Conservation (phyloP, 1,140 invertebrate species). For the Diabrotica virgifera region DNA sequence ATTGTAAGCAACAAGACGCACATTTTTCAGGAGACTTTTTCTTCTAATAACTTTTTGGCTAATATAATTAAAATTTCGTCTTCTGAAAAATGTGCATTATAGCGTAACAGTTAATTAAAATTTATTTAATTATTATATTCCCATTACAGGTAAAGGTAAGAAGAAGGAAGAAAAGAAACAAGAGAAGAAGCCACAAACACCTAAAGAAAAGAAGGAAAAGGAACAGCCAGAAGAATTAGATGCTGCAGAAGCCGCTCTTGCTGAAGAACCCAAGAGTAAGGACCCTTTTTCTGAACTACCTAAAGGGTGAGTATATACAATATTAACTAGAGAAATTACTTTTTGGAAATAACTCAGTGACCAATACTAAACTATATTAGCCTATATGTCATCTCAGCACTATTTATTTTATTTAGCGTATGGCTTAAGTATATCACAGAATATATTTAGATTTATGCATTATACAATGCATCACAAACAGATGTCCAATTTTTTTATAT, state of each 20-base stretch:
- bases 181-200: slow-evolving; percentile 61
- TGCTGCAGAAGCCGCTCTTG: slow-evolving; percentile 65
- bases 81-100: too few relatives aligned
- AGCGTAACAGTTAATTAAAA: neutral
- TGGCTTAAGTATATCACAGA: too few relatives aligned
- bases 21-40: too few relatives aligned
- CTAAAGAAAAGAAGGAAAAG: slow-evolving; percentile 55
- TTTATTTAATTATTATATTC: neutral
- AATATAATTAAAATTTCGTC: too few relatives aligned
- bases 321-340: neutral
- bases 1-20: too few relatives aligned
- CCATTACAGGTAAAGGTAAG: slow-evolving; percentile 21
- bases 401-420: too few relatives aligned
- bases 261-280: slow-evolving; percentile 78
- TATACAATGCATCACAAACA: too few relatives aligned
- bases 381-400: too few relatives aligned
- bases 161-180: slow-evolving; percentile 55
- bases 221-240: slow-evolving; percentile 64
- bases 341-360: neutral
- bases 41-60: too few relatives aligned
- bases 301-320: slow-evolving; percentile 63
- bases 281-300: slow-evolving; percentile 91
- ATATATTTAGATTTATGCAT: too few relatives aligned
- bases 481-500: too few relatives aligned
- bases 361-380: too few relatives aligned